phyloP scores from a whole-genome alignment of 2,113 vertebrate genomes.

The Pteruthius melanotis region DNA sequence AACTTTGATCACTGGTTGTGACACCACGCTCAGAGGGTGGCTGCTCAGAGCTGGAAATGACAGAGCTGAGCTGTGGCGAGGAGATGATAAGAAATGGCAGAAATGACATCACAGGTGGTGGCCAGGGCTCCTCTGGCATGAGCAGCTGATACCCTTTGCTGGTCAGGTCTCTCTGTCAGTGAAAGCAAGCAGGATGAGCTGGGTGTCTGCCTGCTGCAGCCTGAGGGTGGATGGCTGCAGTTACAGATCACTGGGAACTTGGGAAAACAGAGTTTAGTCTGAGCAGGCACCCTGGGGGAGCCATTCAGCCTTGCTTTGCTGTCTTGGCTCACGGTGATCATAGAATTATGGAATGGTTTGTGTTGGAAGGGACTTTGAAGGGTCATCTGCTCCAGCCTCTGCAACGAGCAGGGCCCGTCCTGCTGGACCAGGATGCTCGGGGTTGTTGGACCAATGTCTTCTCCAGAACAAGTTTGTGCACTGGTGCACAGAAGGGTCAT shows the following conservation, averaged over 20 bases:
- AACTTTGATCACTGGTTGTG: background rate
- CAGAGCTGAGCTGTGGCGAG: background rate
- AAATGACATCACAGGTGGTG: background rate
- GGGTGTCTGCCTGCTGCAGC: too few species aligned
- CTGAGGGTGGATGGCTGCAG: too few species aligned
- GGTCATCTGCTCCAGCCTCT: fast-evolving
- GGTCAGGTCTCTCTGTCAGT: background rate
- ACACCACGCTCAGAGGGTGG: fast-evolving
- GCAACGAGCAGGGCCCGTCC: background rate
- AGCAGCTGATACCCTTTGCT: background rate
- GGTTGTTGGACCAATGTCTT: fast-evolving
- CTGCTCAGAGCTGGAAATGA: too few species aligned
- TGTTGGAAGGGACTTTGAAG: background rate
- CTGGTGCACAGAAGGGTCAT: background rate
- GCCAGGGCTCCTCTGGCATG: fast-evolving
- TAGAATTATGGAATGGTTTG: fast-evolving
- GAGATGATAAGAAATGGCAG: background rate
- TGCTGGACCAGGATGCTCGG: fast-evolving
- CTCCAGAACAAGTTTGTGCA: background rate
- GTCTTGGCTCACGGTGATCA: background rate
- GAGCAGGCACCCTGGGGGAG: background rate
- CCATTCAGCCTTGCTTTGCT: fast-evolving
- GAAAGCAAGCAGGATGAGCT: fast-evolving
- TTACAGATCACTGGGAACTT: background rate
- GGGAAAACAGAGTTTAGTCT: background rate